Conservation (phyloP, 2,113 vertebrate genomes). For the Petromus typicus region DNA sequence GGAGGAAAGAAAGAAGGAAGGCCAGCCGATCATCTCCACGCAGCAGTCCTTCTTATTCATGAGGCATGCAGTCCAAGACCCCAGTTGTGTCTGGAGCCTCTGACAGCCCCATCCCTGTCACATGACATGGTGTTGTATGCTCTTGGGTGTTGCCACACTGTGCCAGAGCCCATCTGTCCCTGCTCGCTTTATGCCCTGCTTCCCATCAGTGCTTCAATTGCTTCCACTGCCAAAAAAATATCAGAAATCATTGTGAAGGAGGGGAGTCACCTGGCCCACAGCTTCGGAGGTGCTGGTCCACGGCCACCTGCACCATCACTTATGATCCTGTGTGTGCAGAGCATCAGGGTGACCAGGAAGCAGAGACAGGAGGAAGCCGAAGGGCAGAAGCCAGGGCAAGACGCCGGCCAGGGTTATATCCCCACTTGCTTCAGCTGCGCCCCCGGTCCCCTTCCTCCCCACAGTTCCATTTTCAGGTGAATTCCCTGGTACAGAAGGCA, state of each 20-base stretch:
- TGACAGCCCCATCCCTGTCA: neutral
- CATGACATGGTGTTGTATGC: neutral
- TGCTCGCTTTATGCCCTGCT: neutral
- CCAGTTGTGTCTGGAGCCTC: neutral
- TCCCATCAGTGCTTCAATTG: neutral
- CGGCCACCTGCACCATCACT: neutral
- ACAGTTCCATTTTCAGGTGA: neutral
- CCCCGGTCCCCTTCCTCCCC: neutral
- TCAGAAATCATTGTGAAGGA: neutral
- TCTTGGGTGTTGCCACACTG: neutral
- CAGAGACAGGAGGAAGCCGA: neutral
- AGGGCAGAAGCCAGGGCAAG: neutral
- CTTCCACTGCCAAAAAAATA: neutral
- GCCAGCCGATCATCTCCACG: neutral
- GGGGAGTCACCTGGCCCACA: neutral
- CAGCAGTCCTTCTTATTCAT: neutral
- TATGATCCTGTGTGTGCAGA: neutral
- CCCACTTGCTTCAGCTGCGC: neutral
- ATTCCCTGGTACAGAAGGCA: neutral
- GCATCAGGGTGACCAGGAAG: neutral
- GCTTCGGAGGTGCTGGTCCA: neutral
- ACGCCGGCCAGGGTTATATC: neutral
- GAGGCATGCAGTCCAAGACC: neutral
- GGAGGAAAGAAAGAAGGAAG: neutral
- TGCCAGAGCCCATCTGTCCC: neutral